Base-by-base conservation (phyloP, 1,140 invertebrate genomes). In the Drosophila burlai region DNA sequence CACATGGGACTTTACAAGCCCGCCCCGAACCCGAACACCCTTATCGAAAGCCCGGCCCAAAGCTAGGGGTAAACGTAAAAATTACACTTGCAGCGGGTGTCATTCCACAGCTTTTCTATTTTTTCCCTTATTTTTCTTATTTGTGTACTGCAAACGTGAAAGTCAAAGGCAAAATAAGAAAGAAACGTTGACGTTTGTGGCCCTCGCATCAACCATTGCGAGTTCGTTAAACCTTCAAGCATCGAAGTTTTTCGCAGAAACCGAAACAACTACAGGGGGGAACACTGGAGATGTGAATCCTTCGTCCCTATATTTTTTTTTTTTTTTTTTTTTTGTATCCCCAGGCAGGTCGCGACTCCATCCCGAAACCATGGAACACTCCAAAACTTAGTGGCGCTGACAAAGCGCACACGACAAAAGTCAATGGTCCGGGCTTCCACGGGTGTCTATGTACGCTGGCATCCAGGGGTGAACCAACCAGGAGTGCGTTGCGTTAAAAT, bases 161-260 rank as follows among this genome's bases (percentile, higher is more conserved):
- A 83, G 68, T 73, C 54, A 57, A 57, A 57, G 54, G 54, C 63
- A 80, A 77, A 78, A 80, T 52, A 65, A 50, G 64, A 45, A 54
- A 61, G 63, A 60, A 71, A 55, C 59, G 71, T 82, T 86, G 80
- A 80, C 83, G 83, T 76, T 86, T 80, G 59, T 83, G 83, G 76
- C 76, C 71, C 80, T 80, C 47, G 29, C 43, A 66, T 55, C 50
- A 57, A 57, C 26, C 74, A 31, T 47, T 43, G 65, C 46, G 81
- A 84, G 84, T 89, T 89, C 84, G 85, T 89, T 89, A 89, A 89
- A 89, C 84, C 75, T 89, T 89, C 67, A 89, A 89, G 84, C 85
- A 89, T 89, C 78, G 81, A 84, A 82, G 84, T 86, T 87, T 89
- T 81, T 87, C 54, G 82, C 62, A 65, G 65, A 65, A 69, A 45